Evolutionary conservation across 2,888 invertebrate species (phyloP).

Genomic region (Ommatoiulus sabulosus): DNA sequence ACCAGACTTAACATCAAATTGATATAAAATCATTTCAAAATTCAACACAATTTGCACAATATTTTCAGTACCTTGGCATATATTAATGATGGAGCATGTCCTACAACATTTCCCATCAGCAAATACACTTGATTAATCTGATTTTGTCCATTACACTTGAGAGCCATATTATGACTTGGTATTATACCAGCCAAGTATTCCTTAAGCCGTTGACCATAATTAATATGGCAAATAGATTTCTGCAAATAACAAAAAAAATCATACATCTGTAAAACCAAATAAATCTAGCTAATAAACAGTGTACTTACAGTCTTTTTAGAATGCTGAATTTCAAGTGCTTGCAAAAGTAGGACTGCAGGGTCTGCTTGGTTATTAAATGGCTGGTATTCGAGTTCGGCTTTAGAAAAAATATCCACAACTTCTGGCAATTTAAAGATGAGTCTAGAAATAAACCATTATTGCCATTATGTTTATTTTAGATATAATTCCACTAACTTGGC

Average conservation of each 20-base stretch:
- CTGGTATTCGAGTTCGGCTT: neutral
- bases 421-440: conserved; percentile 47
- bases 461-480: neutral
- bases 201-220: neutral
- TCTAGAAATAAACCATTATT: conserved; percentile 38
- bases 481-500: neutral
- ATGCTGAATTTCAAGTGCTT: neutral
- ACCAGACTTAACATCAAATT: no score
- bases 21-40: no score
- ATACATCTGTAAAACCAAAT: neutral
- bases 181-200: conserved; percentile 44
- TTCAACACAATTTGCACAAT: neutral
- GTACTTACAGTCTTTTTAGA: neutral
- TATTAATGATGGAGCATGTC: conserved; percentile 40
- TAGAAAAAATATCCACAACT: neutral
- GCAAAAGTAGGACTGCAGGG: neutral
- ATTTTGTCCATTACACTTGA: neutral
- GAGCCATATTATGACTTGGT: neutral
- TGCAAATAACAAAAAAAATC: neutral
- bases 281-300: neutral
- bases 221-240: neutral
- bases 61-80: conserved; percentile 38
- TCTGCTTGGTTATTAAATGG: neutral
- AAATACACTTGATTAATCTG: conserved; percentile 20
- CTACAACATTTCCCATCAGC: conserved; percentile 21